Evolutionary conservation across 2,888 invertebrate species (phyloP), one percentile per base, ranked within the genome.

Genomic region (Geophilus truncorum): DNA sequence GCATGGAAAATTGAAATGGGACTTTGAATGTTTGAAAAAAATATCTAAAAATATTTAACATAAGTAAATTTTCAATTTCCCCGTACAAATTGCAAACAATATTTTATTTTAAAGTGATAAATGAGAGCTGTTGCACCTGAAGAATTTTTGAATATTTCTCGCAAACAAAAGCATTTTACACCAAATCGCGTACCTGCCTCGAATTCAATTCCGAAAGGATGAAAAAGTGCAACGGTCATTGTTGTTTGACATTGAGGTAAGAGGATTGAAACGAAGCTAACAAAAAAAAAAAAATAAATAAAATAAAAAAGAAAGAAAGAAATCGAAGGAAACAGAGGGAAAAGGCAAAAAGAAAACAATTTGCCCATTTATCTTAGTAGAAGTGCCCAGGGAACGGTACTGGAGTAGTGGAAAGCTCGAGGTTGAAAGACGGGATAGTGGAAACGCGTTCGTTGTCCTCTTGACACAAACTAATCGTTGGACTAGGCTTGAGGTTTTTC

Each of bases 381-480:
- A 70, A 28, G 23, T 70, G 70, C 70, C 70, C 10, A 70, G 70
- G 70, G 70, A 70, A 70, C 12, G 28, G 25, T 28, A 28, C 70
- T 23, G n/a, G 15, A 28, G 70, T 70, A 28, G 4, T 21, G 18
- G 18, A 51, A 51, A 51, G 51, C 70, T 28, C 28, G 70, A 70
- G 70, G 51, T 51, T 70, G 28, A 28, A 70, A 70, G 70, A 23
- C 28, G 70, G 10, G 70, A 70, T 70, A 23, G 28, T 28, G 28
- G 70, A 70, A 70, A 57, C n/a, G 25, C 70, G 70, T 70, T 70
- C 70, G 70, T 70, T 70, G 70, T 70, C 70, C 70, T 70, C 70
- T 70, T 70, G 70, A 70, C 70, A 70, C 70, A 70, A 70, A 70
- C 70, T 70, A 70, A 70, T 70, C 70, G 70, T 70, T 70, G 70